phyloP scores from a whole-genome alignment of 2,797 vertebrate species.

The Odontamblyopus lacepedii region DNA sequence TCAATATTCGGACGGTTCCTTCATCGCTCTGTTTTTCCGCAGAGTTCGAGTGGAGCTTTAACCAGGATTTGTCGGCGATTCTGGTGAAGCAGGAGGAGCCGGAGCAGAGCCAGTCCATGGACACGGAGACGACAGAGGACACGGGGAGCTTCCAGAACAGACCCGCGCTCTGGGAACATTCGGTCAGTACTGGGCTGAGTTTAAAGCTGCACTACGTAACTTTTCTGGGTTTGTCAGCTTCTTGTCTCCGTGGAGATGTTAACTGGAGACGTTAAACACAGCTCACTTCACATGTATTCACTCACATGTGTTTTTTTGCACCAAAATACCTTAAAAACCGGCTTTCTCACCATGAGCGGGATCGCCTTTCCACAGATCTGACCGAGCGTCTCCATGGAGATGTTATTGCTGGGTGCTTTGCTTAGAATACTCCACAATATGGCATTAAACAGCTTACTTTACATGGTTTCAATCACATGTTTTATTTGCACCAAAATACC shows the following conservation, averaged over 20 bases:
- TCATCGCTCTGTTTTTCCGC: background rate
- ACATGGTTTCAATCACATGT: too few relatives aligned
- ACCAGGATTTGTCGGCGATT: conserved; percentile 92
- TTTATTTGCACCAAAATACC: too few relatives aligned
- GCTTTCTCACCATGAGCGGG: too few relatives aligned
- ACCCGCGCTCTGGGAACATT: conserved; percentile 79
- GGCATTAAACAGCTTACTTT: too few relatives aligned
- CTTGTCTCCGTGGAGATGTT: background rate
- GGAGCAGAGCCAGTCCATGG: conserved; percentile 74
- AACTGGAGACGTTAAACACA: too few relatives aligned
- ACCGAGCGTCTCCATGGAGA: too few relatives aligned
- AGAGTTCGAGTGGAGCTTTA: conserved; percentile 94
- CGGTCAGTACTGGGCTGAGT: conserved; percentile 70
- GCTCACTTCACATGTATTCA: too few relatives aligned
- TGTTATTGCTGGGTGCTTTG: too few relatives aligned
- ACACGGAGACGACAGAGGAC: conserved; percentile 81
- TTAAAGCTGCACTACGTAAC: background rate
- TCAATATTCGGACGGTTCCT: background rate
- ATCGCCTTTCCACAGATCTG: too few relatives aligned
- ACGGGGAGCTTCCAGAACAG: conserved; percentile 72
- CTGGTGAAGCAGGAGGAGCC: conserved; percentile 97
- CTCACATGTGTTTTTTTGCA: too few relatives aligned
- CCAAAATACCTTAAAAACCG: too few relatives aligned
- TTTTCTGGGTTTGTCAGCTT: background rate
- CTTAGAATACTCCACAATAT: too few relatives aligned